phyloP scores from a whole-genome alignment of 2,113 vertebrate genomes.

The Oryzias curvinotus region DNA sequence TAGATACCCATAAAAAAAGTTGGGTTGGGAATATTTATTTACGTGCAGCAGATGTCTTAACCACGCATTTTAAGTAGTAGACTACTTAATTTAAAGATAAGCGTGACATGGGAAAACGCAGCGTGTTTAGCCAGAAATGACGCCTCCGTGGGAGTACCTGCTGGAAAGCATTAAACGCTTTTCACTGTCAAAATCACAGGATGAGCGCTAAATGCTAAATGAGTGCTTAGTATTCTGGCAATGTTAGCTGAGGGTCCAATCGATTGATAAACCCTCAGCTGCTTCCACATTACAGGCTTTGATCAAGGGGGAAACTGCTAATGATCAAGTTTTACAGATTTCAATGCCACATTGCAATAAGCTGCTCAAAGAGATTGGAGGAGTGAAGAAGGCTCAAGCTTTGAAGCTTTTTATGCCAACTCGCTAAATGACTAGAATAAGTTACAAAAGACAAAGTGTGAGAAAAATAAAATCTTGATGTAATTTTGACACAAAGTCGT shows the following conservation, averaged over 20 bases:
- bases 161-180: conserved; percentile 42
- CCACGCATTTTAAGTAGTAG: conserved; percentile 2
- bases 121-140: conserved; percentile 21
- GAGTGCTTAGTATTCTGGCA: conserved; percentile 41
- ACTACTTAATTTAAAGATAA: neutral
- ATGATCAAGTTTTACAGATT: conserved; percentile 20
- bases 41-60: neutral
- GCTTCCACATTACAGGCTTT: conserved; percentile 15
- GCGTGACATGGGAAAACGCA: conserved; percentile 3
- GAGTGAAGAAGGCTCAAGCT: no score
- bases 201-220: neutral
- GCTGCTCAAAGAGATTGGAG: neutral
- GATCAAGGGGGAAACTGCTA: conserved; percentile 29
- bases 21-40: no score
- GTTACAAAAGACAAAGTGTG: no score
- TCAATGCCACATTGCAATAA: neutral
- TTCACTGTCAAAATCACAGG: conserved; percentile 4
- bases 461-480: no score
- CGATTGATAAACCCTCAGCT: conserved; percentile 44
- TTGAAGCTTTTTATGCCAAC: neutral
- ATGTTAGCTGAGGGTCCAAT: conserved; percentile 27
- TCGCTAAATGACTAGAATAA: neutral
- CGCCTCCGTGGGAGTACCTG: conserved; percentile 29
- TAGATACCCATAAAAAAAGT: no score
- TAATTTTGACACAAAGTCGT: no score